Evolutionary conservation across 2,797 vertebrate genomes (phyloP).

Genomic region (Phoeniculus purpureus): DNA sequence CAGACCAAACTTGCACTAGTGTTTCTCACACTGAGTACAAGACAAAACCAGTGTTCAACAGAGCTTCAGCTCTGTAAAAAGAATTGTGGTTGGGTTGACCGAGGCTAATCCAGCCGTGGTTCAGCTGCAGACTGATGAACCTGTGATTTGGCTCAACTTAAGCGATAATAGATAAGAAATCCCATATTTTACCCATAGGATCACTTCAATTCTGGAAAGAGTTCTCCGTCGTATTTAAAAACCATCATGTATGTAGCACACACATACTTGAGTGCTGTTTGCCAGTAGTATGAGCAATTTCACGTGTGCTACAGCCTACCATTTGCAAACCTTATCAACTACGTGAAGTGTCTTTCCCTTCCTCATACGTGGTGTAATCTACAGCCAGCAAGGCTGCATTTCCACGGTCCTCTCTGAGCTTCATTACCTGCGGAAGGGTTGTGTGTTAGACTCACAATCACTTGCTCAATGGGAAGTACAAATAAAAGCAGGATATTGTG

Average conservation of each 20-base stretch:
- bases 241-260: background rate
- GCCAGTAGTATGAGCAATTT: background rate
- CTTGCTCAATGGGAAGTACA: slow-evolving; percentile 35
- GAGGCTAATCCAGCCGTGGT: background rate
- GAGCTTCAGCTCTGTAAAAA: background rate
- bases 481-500: slow-evolving; percentile 18
- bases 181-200: rapidly evolving
- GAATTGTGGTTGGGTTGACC: background rate
- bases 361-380: background rate
- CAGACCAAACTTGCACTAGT: background rate
- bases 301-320: background rate
- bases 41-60: background rate
- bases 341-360: background rate
- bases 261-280: background rate
- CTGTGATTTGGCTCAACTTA: background rate
- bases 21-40: background rate
- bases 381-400: background rate
- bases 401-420: background rate
- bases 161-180: background rate
- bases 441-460: slow-evolving; percentile 25
- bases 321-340: background rate
- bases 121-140: background rate
- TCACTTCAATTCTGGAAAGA: background rate
- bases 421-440: slow-evolving; percentile 27
- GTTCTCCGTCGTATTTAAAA: background rate